phyloP scores from a whole-genome alignment of 2,888 invertebrate genomes.

The Dasypolia templi region DNA sequence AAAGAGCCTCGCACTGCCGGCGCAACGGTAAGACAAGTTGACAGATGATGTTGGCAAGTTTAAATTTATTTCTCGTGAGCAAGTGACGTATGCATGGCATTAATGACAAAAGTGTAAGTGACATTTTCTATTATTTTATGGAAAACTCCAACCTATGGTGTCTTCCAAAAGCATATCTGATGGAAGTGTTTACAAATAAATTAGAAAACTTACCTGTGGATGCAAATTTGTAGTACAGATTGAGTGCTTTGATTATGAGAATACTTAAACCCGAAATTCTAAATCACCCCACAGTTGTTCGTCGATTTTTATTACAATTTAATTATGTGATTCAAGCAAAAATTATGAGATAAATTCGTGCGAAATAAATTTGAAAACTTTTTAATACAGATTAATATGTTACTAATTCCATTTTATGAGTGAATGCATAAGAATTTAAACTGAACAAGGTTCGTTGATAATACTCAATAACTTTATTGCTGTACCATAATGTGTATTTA shows the following conservation, averaged over 20 bases:
- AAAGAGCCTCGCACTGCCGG: constrained; percentile 4
- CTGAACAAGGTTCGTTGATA: not conserved
- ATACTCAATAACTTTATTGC: no score
- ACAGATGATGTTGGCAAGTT: not conserved
- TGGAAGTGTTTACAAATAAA: not conserved
- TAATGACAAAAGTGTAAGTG: not conserved
- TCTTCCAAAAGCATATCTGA: not conserved
- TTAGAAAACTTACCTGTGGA: not conserved
- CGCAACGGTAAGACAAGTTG: not conserved
- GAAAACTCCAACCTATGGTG: not conserved
- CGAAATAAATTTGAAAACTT: constrained; percentile 1
- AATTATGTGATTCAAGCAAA: no score
- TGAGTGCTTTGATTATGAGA: not conserved
- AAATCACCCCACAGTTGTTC: not conserved
- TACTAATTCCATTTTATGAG: not conserved
- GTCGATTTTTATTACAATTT: not conserved
- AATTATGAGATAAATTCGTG: no score
- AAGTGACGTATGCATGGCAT: not conserved
- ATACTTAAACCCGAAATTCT: not conserved
- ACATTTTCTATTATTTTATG: not conserved
- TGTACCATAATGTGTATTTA: no score
- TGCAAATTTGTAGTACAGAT: not conserved
- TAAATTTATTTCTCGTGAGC: not conserved
- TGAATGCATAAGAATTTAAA: not conserved
- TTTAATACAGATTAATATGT: not conserved